phyloP scores from a whole-genome alignment of 2,113 vertebrate genomes.

The Bujurquina vittata region DNA sequence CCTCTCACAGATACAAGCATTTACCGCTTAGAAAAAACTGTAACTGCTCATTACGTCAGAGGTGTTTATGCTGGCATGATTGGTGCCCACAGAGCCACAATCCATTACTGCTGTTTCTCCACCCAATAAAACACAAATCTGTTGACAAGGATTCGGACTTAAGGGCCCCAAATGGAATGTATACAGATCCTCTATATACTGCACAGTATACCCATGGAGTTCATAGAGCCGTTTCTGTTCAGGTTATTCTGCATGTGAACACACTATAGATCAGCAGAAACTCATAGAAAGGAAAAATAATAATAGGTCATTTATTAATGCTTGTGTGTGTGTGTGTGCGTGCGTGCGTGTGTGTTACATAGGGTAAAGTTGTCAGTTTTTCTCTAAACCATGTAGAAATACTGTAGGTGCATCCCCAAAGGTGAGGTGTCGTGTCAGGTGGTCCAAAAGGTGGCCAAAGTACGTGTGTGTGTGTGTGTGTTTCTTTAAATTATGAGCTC shows the following conservation, averaged over 20 bases:
- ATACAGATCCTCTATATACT: conserved; percentile 18
- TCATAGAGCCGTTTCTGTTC: conserved; percentile 1
- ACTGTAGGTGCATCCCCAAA: too few species aligned
- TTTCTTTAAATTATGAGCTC: not conserved
- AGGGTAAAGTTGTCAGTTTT: too few species aligned
- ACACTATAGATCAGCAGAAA: not conserved
- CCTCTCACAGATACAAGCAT: conserved; percentile 32
- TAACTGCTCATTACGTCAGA: conserved; percentile 52
- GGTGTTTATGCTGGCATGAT: conserved; percentile 73
- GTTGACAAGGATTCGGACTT: conserved; percentile 64
- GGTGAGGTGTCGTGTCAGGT: too few species aligned
- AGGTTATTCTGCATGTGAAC: not conserved
- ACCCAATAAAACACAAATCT: conserved; percentile 68
- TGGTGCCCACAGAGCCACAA: conserved; percentile 56
- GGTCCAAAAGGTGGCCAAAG: too few species aligned
- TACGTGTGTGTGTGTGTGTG: too few species aligned
- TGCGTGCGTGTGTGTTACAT: not conserved
- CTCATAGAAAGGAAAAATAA: not conserved
- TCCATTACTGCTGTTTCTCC: conserved; percentile 59
- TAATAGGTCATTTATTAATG: not conserved
- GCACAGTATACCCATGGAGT: not conserved
- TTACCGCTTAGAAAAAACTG: conserved; percentile 43
- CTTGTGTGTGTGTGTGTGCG: not conserved
- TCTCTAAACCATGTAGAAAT: too few species aligned
- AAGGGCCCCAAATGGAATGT: conserved; percentile 49